Conservation (phyloP, 64 coral and sea anemone species). For the Montipora capricornis region DNA sequence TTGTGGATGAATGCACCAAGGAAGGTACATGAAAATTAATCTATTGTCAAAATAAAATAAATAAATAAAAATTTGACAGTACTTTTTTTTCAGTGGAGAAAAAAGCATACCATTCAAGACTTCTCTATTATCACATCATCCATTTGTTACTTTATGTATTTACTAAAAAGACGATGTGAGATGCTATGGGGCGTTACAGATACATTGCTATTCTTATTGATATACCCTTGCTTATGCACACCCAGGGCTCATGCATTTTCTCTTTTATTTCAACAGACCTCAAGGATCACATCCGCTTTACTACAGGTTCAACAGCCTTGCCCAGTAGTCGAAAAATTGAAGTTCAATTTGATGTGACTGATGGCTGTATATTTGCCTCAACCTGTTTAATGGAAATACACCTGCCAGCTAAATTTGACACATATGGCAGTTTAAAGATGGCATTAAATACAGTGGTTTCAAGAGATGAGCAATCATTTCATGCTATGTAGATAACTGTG, state of each 20-base stretch:
- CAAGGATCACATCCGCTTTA: too few species aligned
- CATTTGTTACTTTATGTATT: not conserved
- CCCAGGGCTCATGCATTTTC: not conserved
- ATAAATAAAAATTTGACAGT: too few species aligned
- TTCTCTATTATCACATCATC: not conserved
- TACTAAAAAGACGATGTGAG: not conserved
- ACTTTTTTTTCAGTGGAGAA: too few species aligned
- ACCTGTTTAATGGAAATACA: too few species aligned
- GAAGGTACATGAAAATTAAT: not conserved
- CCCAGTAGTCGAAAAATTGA: too few species aligned
- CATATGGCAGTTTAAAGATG: slow-evolving; percentile 20
- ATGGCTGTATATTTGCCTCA: too few species aligned
- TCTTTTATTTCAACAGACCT: not conserved
- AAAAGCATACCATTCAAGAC: not conserved
- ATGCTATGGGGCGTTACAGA: not conserved
- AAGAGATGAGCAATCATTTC: slow-evolving; percentile 6
- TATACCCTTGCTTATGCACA: not conserved
- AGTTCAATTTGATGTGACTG: too few species aligned
- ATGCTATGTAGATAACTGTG: slow-evolving; percentile 22
- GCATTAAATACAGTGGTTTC: not conserved
- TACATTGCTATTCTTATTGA: not conserved
- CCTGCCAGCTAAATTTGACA: not conserved
- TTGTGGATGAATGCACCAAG: slow-evolving; percentile 40
- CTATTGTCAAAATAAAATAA: too few species aligned
- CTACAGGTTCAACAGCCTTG: too few species aligned